These are phyloP conservation scores for Prionailurus viverrinus DNA, from an alignment of 2,113 vertebrate genomes.

Conservation along the genomic window DNA sequence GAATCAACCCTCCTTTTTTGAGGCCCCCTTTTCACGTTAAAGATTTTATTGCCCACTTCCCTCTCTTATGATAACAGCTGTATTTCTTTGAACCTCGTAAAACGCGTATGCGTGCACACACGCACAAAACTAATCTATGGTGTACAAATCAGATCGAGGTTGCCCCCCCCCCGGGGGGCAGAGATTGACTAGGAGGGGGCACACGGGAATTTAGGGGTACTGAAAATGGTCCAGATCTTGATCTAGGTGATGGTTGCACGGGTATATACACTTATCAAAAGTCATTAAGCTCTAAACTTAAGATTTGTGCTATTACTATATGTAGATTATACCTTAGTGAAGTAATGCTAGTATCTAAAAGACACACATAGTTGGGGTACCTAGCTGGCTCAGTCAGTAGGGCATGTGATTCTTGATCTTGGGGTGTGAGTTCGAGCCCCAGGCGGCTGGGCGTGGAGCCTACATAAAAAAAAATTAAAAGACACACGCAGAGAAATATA, in stretches of 20 bases:
- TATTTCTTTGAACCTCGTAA: slow-evolving; percentile 50
- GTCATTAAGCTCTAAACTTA: not conserved
- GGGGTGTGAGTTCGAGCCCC: not conserved
- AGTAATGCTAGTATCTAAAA: not conserved
- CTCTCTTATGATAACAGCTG: not conserved
- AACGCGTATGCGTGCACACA: not conserved
- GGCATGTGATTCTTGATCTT: not conserved
- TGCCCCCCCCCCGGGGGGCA: not conserved
- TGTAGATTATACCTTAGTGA: not conserved
- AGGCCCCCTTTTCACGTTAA: not conserved
- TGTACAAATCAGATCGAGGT: not conserved
- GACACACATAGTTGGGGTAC: not conserved
- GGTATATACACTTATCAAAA: not conserved
- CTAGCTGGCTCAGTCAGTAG: not conserved
- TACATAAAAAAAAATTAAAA: not conserved
- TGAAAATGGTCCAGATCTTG: not conserved
- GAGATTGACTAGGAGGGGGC: not conserved
- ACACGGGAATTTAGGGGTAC: not conserved
- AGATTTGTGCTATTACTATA: not conserved
- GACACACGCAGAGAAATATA: not conserved
- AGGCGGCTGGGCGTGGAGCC: not conserved
- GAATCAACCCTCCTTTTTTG: not conserved
- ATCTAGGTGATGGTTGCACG: not conserved
- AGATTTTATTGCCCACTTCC: not conserved
- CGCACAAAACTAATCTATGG: not conserved